Conservation (phyloP, 2,888 invertebrate species). For the Cephus spinipes region DNA sequence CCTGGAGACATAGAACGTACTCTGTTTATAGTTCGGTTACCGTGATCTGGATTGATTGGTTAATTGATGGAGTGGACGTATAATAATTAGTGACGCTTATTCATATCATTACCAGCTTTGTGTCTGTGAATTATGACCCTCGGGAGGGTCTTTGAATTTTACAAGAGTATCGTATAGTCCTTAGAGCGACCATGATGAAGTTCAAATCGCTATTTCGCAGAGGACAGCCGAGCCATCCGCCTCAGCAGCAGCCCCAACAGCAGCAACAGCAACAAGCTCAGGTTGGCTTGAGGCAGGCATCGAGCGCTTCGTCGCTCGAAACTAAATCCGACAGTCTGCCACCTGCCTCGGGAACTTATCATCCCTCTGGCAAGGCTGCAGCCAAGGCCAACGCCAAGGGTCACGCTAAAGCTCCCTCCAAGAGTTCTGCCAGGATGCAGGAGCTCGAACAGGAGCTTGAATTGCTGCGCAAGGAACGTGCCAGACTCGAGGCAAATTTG, state of each 20-base stretch:
- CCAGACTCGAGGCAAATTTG: constrained; percentile 74
- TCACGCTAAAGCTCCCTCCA: constrained; percentile 68
- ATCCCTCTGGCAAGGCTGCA: constrained; percentile 64
- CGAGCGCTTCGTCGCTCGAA: constrained; percentile 76
- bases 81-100: not conserved
- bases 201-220: constrained; percentile 93
- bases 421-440: constrained; percentile 65
- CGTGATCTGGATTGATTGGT: not conserved
- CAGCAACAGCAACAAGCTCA: constrained; percentile 50
- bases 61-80: not conserved
- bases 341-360: constrained; percentile 60
- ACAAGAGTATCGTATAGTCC: not conserved
- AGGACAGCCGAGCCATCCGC: constrained; percentile 72
- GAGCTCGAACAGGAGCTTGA: constrained; percentile 79
- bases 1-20: not conserved
- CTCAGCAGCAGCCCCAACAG: constrained; percentile 39
- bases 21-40: not conserved
- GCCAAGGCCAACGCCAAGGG: constrained; percentile 54
- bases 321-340: constrained; percentile 70
- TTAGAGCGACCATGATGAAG: constrained; percentile 82
- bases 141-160: not conserved
- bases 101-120: not conserved
- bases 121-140: not conserved
- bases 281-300: constrained; percentile 69
- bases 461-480: constrained; percentile 76